phyloP scores from a whole-genome alignment of 2,888 invertebrate genomes.

The Erynnis tages region DNA sequence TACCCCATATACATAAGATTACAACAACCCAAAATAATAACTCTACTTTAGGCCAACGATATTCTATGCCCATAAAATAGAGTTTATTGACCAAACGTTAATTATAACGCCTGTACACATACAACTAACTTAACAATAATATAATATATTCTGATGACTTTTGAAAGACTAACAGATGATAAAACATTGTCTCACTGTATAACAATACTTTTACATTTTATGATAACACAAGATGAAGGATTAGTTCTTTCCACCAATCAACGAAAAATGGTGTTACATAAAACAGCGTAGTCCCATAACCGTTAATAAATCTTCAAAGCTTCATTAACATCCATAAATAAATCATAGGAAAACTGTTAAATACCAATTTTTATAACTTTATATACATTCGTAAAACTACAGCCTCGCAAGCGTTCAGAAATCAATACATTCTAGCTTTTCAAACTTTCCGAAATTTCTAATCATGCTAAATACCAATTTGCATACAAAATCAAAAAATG shows the following conservation, averaged over 20 bases:
- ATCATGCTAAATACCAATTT: constrained; percentile 9
- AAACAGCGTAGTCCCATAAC: constrained; percentile 16
- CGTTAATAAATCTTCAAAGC: constrained; percentile 22
- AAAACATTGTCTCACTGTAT: neutral
- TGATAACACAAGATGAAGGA: constrained; percentile 10
- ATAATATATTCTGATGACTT: constrained; percentile 5
- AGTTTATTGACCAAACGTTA: too few relatives aligned
- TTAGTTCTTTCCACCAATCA: constrained; percentile 19
- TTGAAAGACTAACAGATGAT: neutral
- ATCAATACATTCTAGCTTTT: constrained; percentile 3
- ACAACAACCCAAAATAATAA: neutral
- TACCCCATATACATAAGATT: neutral
- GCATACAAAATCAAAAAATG: constrained; percentile 12
- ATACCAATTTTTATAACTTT: neutral
- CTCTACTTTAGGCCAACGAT: too few relatives aligned
- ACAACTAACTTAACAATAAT: constrained; percentile 14
- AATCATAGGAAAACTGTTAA: neutral
- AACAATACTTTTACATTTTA: constrained; percentile 1
- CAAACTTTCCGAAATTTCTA: neutral
- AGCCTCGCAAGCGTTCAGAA: constrained; percentile 6
- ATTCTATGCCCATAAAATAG: too few relatives aligned
- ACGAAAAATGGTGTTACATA: constrained; percentile 11
- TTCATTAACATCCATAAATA: neutral
- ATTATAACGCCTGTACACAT: too few relatives aligned
- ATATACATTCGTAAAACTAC: constrained; percentile 6